phyloP scores from a whole-genome alignment of 1,140 invertebrate genomes.

The Wasmannia auropunctata region DNA sequence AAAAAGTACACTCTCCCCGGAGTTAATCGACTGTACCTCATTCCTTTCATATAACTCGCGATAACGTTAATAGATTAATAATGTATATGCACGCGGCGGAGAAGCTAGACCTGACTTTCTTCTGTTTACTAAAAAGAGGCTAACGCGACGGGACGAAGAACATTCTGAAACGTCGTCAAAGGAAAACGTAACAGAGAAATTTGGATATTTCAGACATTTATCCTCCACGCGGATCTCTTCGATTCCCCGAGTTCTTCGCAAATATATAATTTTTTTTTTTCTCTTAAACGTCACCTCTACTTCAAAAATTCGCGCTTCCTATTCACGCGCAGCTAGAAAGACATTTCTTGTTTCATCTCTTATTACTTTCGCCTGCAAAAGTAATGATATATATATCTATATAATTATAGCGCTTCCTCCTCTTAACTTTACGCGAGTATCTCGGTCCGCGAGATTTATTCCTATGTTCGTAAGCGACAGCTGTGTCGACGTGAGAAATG shows the following conservation, averaged over 20 bases:
- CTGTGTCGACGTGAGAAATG: conserved; percentile 46
- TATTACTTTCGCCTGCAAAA: conserved; percentile 70
- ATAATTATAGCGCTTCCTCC: conserved; percentile 3
- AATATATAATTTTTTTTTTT: background rate
- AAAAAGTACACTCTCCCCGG: conserved; percentile 33
- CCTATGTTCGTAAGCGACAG: background rate
- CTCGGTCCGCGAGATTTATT: conserved; percentile 14
- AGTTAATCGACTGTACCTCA: conserved; percentile 18
- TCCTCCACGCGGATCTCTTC: background rate
- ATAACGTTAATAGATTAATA: conserved; percentile 34
- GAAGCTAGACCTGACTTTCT: background rate
- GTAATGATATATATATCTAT: conserved; percentile 59
- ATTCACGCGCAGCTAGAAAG: conserved; percentile 3
- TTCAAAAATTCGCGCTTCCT: background rate
- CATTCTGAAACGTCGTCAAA: background rate
- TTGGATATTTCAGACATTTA: too few relatives aligned
- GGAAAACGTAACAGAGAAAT: background rate
- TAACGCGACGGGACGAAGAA: background rate
- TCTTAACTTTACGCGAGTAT: background rate
- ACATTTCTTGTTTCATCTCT: conserved; percentile 35
- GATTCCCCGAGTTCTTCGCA: background rate
- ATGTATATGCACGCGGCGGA: background rate
- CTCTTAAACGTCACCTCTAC: too few relatives aligned
- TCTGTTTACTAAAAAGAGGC: background rate
- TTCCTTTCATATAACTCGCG: conserved; percentile 12